Percentiles rank a stretch among this genome's conserved stretches.
phyloP scores from a whole-genome alignment of 1,140 invertebrate genomes.

The Cydia amplana region DNA sequence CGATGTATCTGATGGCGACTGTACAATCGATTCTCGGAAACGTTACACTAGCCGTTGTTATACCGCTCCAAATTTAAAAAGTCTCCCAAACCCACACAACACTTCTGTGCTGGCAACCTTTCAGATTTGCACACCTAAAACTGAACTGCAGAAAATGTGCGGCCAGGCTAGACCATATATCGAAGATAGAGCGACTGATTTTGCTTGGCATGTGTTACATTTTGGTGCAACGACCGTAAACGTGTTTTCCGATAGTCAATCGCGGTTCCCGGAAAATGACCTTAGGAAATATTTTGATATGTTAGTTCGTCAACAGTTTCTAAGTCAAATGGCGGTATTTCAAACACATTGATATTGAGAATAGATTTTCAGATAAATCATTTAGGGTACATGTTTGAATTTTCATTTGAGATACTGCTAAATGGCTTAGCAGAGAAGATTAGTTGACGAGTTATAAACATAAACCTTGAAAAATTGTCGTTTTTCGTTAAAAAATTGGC shows the following conservation, averaged over 20 bases:
- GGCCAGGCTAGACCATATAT: background rate
- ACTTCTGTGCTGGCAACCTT: background rate
- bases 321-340: no score
- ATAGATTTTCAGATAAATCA: no score
- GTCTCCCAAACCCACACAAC: background rate
- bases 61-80: background rate
- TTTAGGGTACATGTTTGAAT: no score
- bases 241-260: conserved; percentile 45
- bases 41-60: conserved; percentile 16
- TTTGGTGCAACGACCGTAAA: conserved; percentile 45
- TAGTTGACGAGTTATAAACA: no score
- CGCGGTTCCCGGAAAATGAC: conserved; percentile 49
- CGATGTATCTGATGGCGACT: no score
- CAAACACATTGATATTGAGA: no score
- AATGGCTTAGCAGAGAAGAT: no score
- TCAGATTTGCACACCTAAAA: background rate
- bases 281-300: conserved; percentile 33
- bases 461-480: no score
- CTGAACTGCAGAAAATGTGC: background rate
- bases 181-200: background rate
- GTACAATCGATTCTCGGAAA: conserved; percentile 6
- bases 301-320: background rate
- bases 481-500: no score
- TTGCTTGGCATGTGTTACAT: conserved; percentile 25
- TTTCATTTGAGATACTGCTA: no score